phyloP scores from a whole-genome alignment of 2,888 invertebrate genomes.

The Agrochola lychnidis region DNA sequence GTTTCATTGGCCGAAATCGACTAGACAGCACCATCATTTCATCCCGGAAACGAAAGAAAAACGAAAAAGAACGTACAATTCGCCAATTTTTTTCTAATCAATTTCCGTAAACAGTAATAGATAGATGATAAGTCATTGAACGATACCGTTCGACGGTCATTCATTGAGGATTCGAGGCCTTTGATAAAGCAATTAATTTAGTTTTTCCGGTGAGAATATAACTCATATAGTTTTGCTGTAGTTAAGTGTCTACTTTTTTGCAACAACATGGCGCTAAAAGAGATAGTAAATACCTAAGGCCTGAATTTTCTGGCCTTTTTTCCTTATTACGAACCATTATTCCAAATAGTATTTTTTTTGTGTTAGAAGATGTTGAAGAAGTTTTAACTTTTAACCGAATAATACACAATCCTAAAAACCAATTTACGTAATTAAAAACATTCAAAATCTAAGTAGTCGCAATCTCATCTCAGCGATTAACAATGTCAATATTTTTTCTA shows the following conservation, averaged over 20 bases:
- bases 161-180: slow-evolving; percentile 41
- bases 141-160: slow-evolving; percentile 32
- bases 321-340: neutral
- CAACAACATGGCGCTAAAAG: neutral
- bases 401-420: neutral
- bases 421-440: neutral
- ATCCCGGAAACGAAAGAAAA: neutral
- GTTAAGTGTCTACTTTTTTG: slow-evolving; percentile 8
- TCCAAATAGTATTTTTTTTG: neutral
- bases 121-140: slow-evolving; percentile 35
- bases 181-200: slow-evolving; percentile 36
- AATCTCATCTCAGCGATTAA: neutral
- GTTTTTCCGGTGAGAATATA: slow-evolving; percentile 21
- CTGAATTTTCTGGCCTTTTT: neutral
- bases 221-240: neutral
- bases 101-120: slow-evolving; percentile 10
- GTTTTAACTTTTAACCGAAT: neutral
- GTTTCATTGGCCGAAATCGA: neutral
- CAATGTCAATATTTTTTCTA: too few species aligned
- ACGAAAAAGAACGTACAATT: neutral
- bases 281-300: neutral
- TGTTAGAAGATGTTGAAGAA: neutral
- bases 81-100: slow-evolving; percentile 6
- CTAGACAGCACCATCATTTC: neutral
- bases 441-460: neutral